phyloP scores from a whole-genome alignment of 2,113 vertebrate species.

The Psilopogon haemacephalus region DNA sequence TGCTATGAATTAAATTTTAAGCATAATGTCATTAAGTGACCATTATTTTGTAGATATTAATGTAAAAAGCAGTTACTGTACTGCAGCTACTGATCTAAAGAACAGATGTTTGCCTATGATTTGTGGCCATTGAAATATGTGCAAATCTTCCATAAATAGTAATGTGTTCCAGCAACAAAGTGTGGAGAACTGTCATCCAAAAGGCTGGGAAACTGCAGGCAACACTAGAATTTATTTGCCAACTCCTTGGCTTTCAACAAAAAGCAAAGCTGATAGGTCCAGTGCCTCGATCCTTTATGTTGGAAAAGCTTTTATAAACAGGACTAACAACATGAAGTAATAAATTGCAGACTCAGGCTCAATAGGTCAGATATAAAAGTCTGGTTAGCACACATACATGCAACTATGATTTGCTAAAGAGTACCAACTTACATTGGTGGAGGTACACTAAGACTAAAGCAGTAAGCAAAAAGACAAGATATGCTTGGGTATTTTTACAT shows the following conservation, averaged over 20 bases:
- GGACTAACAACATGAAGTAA: not conserved
- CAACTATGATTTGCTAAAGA: not conserved
- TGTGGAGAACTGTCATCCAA: not conserved
- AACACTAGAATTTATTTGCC: not conserved
- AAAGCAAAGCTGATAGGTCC: not conserved
- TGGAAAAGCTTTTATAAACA: not conserved
- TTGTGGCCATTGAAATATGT: conserved; percentile 59
- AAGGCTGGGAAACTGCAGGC: not conserved
- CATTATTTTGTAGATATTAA: conserved; percentile 54
- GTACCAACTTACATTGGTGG: not conserved
- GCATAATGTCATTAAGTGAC: not conserved
- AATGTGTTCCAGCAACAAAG: conserved; percentile 49
- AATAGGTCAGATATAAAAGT: not conserved
- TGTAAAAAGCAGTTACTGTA: conserved; percentile 62
- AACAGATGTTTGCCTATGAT: conserved; percentile 68
- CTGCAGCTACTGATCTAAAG: conserved; percentile 61
- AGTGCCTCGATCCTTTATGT: not conserved
- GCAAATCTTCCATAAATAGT: conserved; percentile 66
- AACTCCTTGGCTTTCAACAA: not conserved
- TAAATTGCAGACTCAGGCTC: not conserved
- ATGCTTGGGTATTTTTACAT: not conserved
- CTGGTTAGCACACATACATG: not conserved
- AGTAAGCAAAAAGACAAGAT: not conserved
- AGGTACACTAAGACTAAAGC: not conserved
- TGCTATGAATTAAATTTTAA: conserved; percentile 1